Evolutionary conservation across 1,140 invertebrate species (phyloP), one percentile per base, ranked within the genome.

Genomic region (Holotrichia oblita): DNA sequence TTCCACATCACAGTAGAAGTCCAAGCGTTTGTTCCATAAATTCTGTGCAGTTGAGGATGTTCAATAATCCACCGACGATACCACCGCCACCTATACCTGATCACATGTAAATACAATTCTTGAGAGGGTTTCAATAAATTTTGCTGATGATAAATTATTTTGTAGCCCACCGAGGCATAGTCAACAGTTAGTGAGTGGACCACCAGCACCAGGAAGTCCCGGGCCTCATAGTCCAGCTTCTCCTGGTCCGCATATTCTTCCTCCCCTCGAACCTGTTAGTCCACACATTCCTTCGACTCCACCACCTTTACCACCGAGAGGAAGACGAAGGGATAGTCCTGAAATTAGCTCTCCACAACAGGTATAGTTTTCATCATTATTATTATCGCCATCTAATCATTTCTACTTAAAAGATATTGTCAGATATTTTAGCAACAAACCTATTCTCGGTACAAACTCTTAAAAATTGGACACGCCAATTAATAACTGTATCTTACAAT

Each of bases 221-320:
- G 84, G 87, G 87, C 79, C 89, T 85, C 80, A 89, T 86, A 79
- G 89, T 88, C 73, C 89, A 87, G 86, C 89, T 20, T 90, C 88
- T 73, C 89, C 89, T 8, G 87, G 88, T 40, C 87, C 89, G 14
- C 86, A 85, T 42, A 34, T 69, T 34, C 81, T 87, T 78, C 88
- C 89, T 14, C 86, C 88, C 14, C 85, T 87, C 20, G 88, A 89
- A 69, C 87, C 88, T 3, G 87, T 85, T 80, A 87, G 89, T 78
- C 86, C 86, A 17, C 78, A 84, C 27, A 79, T 85, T 48, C 79
- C 82, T 0, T 77, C 88, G 85, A 79, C 87, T 79, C 83, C 88
- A 86, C 78, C 91, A 0, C 91, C 91, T 20, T 85, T 92, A 41
- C 91, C 91, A 8, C 92, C 91, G 0, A 86, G 91, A 69, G 61